Evolutionary conservation across 2,888 invertebrate species (phyloP).

Genomic region (Cephalotes varians): DNA sequence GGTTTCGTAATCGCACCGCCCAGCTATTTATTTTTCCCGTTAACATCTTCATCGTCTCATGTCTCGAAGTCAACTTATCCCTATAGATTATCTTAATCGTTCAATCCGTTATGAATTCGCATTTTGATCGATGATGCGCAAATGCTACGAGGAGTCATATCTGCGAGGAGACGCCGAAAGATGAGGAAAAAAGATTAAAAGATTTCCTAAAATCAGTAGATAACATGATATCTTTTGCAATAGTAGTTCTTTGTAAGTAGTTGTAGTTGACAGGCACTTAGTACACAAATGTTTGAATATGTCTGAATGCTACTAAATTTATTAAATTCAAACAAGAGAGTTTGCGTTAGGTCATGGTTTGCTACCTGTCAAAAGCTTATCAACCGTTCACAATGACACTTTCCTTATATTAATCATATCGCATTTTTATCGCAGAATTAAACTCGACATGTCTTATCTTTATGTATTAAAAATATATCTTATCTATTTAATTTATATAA

Average conservation of each 20-base stretch:
- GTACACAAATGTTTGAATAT: background rate
- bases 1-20: slow-evolving; percentile 63
- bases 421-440: slow-evolving; percentile 22
- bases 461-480: slow-evolving; percentile 24
- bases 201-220: background rate
- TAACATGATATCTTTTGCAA: background rate
- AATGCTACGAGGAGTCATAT: background rate
- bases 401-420: slow-evolving; percentile 37
- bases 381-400: slow-evolving; percentile 7
- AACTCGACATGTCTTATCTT: slow-evolving; percentile 20
- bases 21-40: slow-evolving; percentile 53
- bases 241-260: background rate
- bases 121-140: background rate
- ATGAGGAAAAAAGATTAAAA: background rate
- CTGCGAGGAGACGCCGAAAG: background rate
- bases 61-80: slow-evolving; percentile 1
- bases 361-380: slow-evolving; percentile 40
- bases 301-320: background rate
- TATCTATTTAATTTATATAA: slow-evolving; percentile 30
- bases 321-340: slow-evolving; percentile 32
- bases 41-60: slow-evolving; percentile 1
- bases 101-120: background rate
- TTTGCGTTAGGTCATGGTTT: slow-evolving; percentile 82
- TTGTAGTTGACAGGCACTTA: background rate
- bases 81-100: slow-evolving; percentile 10